Conservation (phyloP, 2,113 vertebrate genomes). For the Donacobius atricapilla region DNA sequence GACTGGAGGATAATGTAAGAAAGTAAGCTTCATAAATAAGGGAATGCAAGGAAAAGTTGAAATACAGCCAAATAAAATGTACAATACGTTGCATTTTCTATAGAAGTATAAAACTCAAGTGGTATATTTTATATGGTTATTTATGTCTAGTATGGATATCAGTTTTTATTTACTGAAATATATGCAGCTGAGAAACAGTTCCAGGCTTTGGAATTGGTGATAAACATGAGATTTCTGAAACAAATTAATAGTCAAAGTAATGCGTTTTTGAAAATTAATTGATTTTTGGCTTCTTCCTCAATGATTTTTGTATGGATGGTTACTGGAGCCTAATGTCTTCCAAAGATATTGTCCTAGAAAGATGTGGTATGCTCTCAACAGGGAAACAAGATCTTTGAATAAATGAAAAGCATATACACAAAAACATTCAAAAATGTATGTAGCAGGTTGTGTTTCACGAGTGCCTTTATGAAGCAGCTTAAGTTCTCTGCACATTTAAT, state of each 20-base stretch:
- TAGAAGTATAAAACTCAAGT: background rate
- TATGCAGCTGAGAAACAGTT: background rate
- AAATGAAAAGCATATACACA: background rate
- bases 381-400: background rate
- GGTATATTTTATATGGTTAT: background rate
- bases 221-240: background rate
- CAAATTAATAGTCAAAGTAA: background rate
- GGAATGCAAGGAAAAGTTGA: background rate
- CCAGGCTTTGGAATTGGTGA: background rate
- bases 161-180: background rate
- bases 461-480: background rate
- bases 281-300: background rate
- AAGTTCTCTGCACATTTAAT: constrained; percentile 33
- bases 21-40: background rate
- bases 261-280: background rate
- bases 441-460: background rate
- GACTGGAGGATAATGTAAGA: constrained; percentile 18
- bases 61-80: background rate
- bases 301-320: background rate
- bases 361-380: background rate
- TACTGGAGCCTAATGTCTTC: constrained; percentile 21
- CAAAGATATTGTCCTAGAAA: background rate
- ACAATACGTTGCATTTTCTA: background rate
- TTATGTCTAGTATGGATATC: background rate
- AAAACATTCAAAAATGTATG: background rate